These are phyloP conservation scores for Sebastes ruberrimus DNA, from an alignment of 2,797 vertebrate genomes.

Conservation along the genomic window DNA sequence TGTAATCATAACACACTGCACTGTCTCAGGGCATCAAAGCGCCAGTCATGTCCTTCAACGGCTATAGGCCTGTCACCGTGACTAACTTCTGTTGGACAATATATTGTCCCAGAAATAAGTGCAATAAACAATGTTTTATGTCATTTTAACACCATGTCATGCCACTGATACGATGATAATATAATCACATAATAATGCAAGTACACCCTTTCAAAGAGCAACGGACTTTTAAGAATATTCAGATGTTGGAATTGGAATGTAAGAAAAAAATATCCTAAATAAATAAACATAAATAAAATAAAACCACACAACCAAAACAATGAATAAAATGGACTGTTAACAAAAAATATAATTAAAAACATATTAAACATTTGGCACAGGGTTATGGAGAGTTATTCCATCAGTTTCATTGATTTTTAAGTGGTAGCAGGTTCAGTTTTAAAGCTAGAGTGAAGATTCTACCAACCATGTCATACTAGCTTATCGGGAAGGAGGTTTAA, in stretches of 20 bases:
- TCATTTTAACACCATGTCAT: not conserved
- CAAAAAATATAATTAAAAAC: not conserved
- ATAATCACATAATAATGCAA: not conserved
- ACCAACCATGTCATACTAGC: no score
- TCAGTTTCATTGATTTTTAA: no score
- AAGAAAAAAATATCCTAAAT: not conserved
- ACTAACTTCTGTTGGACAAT: not conserved
- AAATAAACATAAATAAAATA: no score
- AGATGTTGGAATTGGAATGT: not conserved
- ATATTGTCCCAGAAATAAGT: not conserved
- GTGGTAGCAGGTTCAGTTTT: no score
- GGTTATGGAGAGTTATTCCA: no score
- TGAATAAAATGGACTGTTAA: not conserved
- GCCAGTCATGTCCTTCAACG: not conserved
- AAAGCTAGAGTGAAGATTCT: no score
- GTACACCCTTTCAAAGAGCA: not conserved
- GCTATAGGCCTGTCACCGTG: not conserved
- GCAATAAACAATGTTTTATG: not conserved
- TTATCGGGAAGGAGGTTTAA: no score
- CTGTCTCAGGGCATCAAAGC: not conserved
- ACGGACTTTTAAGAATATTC: not conserved
- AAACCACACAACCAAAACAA: no score
- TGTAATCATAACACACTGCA: conserved; percentile 15
- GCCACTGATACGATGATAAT: not conserved
- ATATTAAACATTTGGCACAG: not conserved